These are phyloP conservation scores for Kryptopterus vitreolus DNA, from an alignment of 2,797 vertebrate genomes.

Conservation along the genomic window DNA sequence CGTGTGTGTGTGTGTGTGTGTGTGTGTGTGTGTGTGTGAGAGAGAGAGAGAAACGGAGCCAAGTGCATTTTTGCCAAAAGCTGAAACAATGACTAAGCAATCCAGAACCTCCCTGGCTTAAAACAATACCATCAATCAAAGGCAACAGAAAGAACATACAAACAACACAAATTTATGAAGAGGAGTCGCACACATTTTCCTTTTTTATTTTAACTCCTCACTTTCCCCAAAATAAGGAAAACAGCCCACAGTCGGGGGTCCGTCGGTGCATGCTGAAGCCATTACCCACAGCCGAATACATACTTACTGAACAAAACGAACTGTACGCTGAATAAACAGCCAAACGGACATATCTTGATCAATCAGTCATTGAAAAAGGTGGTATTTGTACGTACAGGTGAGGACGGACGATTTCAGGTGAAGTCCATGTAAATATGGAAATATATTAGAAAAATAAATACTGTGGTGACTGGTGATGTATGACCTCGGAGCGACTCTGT, in stretches of 20 bases:
- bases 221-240: neutral
- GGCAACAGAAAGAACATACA: conserved; percentile 55
- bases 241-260: neutral
- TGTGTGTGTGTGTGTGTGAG: conserved; percentile 5
- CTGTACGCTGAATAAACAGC: neutral
- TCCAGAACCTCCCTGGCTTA: conserved; percentile 75
- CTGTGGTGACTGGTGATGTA: neutral
- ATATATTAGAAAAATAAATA: too few relatives aligned
- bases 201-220: conserved; percentile 54
- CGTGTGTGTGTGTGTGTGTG: neutral
- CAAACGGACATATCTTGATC: too few relatives aligned
- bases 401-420: neutral
- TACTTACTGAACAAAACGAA: neutral
- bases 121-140: conserved; percentile 80
- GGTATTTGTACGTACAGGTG: neutral
- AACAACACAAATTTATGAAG: conserved; percentile 61
- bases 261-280: conserved; percentile 6
- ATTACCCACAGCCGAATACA: conserved; percentile 6
- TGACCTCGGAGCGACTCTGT: neutral
- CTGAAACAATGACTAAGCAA: conserved; percentile 74
- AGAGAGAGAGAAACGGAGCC: conserved; percentile 7
- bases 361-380: neutral
- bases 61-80: conserved; percentile 64
- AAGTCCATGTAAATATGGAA: too few relatives aligned
- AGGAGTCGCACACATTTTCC: conserved; percentile 38